phyloP scores from a whole-genome alignment of 2,888 invertebrate species.

The Netelia inedita region DNA sequence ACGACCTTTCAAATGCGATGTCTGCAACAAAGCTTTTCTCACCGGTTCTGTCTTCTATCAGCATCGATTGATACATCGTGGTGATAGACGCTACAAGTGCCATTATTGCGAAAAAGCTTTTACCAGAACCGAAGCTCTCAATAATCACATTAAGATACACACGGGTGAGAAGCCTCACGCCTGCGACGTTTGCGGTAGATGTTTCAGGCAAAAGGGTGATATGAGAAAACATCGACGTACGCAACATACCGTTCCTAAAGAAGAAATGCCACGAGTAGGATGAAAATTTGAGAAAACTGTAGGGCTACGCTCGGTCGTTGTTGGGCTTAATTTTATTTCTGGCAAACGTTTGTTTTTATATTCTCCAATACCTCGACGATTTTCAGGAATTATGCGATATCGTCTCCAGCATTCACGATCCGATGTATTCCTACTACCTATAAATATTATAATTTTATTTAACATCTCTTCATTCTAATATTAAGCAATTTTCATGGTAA shows the following conservation, averaged over 20 bases:
- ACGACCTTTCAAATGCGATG: constrained; percentile 88
- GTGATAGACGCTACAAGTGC: constrained; percentile 88
- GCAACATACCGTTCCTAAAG: constrained; percentile 71
- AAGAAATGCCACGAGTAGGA: constrained; percentile 39
- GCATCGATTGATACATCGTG: constrained; percentile 88
- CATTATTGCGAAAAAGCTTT: constrained; percentile 88
- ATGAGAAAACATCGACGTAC: constrained; percentile 81
- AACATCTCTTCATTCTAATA: neutral
- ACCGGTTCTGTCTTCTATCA: constrained; percentile 89
- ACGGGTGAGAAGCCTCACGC: constrained; percentile 84
- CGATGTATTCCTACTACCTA: neutral
- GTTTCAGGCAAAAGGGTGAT: constrained; percentile 81
- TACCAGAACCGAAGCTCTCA: constrained; percentile 88
- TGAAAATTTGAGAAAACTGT: neutral
- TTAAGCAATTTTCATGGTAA: neutral
- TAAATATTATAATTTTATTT: neutral
- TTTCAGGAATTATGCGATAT: neutral
- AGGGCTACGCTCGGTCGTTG: neutral
- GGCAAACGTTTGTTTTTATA: neutral
- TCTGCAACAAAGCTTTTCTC: constrained; percentile 88
- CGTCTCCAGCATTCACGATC: neutral
- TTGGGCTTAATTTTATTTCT: neutral
- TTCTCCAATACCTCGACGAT: neutral
- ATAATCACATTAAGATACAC: constrained; percentile 88
- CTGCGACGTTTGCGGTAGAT: constrained; percentile 80